These are phyloP conservation scores for Dendrolimus pini DNA, from an alignment of 2,888 invertebrate genomes.

Conservation along the genomic window DNA sequence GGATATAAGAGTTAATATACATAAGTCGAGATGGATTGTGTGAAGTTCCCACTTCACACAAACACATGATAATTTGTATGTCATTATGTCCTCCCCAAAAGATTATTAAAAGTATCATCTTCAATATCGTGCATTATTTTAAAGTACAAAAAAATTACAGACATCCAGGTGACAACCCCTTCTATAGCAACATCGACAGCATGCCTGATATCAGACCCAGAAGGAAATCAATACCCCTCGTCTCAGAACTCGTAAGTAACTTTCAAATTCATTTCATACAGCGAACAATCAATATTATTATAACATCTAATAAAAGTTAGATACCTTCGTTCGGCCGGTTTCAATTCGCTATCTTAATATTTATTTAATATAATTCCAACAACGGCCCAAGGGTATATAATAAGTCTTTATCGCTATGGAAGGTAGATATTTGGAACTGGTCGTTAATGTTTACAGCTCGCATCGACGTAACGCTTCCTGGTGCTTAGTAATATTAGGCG, in stretches of 20 bases:
- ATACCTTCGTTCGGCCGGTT: constrained; percentile 45
- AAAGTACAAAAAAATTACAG: constrained; percentile 49
- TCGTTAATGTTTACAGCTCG: constrained; percentile 67
- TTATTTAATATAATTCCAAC: constrained; percentile 17
- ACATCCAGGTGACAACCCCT: constrained; percentile 96
- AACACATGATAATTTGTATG: too few species aligned
- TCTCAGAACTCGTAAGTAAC: constrained; percentile 97
- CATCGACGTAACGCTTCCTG: constrained; percentile 69
- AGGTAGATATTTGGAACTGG: constrained; percentile 67
- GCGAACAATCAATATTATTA: constrained; percentile 14
- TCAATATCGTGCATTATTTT: too few species aligned
- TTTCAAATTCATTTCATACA: constrained; percentile 22
- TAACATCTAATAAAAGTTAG: constrained; percentile 16
- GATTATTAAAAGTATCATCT: too few species aligned
- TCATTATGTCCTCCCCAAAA: too few species aligned
- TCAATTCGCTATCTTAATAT: constrained; percentile 47
- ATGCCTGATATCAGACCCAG: constrained; percentile 99
- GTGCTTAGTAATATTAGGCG: constrained; percentile 74
- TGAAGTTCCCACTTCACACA: too few species aligned
- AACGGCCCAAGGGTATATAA: constrained; percentile 14
- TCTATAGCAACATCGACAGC: constrained; percentile 99
- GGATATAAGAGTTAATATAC: too few species aligned
- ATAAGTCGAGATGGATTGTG: too few species aligned
- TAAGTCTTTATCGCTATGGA: constrained; percentile 22
- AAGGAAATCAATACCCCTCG: constrained; percentile 97